Conservation (phyloP, 2,113 vertebrate genomes). For the Condylura cristata region DNA sequence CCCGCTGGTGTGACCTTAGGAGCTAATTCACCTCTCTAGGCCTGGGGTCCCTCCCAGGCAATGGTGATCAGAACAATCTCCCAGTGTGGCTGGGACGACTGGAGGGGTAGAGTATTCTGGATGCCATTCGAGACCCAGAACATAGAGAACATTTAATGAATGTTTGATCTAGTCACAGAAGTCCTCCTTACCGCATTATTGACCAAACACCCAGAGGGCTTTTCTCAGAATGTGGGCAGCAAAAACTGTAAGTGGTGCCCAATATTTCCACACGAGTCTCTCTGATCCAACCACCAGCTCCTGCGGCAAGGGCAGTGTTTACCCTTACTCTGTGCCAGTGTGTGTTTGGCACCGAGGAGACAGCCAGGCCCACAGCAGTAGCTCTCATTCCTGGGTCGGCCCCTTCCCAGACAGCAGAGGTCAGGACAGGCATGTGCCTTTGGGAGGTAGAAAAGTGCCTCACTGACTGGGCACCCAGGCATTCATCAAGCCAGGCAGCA, state of each 20-base stretch:
- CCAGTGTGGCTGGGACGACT: neutral
- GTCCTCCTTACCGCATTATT: neutral
- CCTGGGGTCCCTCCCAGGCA: neutral
- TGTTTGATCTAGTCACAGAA: neutral
- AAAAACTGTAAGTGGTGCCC: neutral
- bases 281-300: neutral
- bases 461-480: neutral
- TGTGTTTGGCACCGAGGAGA: neutral
- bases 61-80: neutral
- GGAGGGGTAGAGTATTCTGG: neutral
- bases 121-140: neutral
- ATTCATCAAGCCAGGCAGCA: neutral
- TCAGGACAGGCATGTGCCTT: neutral
- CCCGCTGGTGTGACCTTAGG: rapidly evolving
- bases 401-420: rapidly evolving
- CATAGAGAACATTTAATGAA: neutral
- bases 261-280: neutral
- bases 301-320: rapidly evolving
- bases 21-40: neutral
- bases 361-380: rapidly evolving
- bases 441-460: neutral
- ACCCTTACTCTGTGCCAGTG: too few species aligned
- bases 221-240: neutral
- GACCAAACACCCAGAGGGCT: neutral
- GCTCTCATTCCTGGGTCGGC: neutral